Evolutionary conservation across 37 sponge, comb jelly and placozoan genomes (phyloP).

Genomic region (Hormiphora californensis): DNA sequence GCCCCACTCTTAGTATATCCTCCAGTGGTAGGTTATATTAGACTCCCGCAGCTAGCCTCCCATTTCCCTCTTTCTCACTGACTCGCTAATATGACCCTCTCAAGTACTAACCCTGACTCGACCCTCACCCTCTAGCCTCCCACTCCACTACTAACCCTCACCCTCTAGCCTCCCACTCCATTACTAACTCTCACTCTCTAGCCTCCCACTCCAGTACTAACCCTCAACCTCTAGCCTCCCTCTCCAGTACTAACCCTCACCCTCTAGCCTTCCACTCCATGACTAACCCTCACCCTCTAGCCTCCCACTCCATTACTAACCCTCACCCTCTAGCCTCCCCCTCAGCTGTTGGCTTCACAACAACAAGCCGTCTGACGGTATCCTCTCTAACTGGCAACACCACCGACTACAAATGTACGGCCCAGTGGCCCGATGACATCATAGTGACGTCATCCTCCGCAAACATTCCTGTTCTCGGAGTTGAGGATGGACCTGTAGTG

Average conservation of each 20-base stretch:
- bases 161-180: no score
- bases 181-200: no score
- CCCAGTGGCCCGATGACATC: neutral
- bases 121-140: no score
- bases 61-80: no score
- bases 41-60: no score
- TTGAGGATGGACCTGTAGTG: neutral
- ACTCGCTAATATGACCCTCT: no score
- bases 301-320: no score
- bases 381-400: neutral
- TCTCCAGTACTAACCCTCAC: neutral
- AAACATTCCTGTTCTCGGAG: conserved; percentile 3
- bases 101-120: no score
- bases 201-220: no score
- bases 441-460: conserved; percentile 37
- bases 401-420: conserved; percentile 6
- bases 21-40: neutral
- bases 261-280: neutral
- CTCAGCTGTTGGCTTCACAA: conserved; percentile 12
- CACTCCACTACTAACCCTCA: no score
- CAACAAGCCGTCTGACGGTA: neutral
- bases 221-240: neutral
- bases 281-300: neutral
- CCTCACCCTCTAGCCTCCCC: neutral
- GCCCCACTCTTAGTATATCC: conserved; percentile 32